Percentiles rank a stretch among this genome's conserved stretches.
These are phyloP conservation scores for Alauda arvensis DNA, from an alignment of 2,797 vertebrate genomes.

Conservation along the genomic window DNA sequence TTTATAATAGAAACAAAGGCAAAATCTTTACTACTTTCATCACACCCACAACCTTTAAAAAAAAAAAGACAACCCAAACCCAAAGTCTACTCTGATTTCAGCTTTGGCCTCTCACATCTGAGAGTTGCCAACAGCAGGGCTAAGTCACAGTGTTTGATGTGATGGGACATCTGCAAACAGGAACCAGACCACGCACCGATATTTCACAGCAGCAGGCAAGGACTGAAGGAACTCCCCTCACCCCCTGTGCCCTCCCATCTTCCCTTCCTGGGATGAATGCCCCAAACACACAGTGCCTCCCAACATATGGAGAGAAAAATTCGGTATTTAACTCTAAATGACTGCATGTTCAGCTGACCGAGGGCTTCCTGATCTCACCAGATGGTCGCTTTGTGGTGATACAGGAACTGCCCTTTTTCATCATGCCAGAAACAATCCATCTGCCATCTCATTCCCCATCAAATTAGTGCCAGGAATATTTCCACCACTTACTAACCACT, in stretches of 20 bases:
- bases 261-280: background rate
- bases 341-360: background rate
- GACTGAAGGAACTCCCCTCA: background rate
- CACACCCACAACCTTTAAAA: background rate
- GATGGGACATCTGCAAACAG: background rate
- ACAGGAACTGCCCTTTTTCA: background rate
- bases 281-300: accelerated
- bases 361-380: background rate
- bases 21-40: background rate
- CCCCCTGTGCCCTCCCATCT: background rate
- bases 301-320: accelerated
- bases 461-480: background rate
- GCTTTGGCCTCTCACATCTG: background rate
- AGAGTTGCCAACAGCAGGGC: background rate
- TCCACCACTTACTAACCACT: background rate
- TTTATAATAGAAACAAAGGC: background rate
- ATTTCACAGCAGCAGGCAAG: background rate
- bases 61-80: background rate
- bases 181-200: background rate
- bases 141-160: background rate
- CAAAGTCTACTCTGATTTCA: background rate
- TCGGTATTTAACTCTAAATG: background rate
- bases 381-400: background rate
- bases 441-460: background rate
- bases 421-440: background rate